Evolutionary conservation across 2,888 invertebrate species (phyloP), one percentile per base, ranked within the genome.

Genomic region (Colletes collaris): DNA sequence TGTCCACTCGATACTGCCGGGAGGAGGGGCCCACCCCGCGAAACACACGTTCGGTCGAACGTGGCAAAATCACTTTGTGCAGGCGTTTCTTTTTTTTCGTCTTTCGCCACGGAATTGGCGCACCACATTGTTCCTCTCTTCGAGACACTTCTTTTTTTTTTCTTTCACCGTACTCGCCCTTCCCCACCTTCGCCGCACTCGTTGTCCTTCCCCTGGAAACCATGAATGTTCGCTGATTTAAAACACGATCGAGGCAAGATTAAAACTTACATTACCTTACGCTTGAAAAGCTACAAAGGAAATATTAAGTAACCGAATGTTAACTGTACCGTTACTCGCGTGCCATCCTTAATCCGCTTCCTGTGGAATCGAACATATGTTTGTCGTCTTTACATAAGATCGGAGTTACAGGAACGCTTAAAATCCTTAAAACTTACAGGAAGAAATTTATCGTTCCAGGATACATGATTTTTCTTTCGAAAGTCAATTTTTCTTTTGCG

Each of bases 41-140:
- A 74, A 68, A 76, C 64, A 16, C 49, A 62, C 46, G 56, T 62
- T 74, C 66, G 75, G 83, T 83, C 76, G 82, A 83, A 82, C 70
- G n/a, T 83, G 52, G 62, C 68, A 50, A 68, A 75, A 77, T 84
- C 53, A 40, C 52, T 46, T 16, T 58, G 66, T 59, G 16, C 2
- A 27, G 11, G 11, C 55, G 4, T 66, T 66, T 40, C 2, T 8
- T 27, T 2, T 16, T 27, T 27, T 27, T 27, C 2, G 0, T 27
- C 27, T 27, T 27, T 27, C 5, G 4, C 19, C 11, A 7, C 10
- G 7, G 2, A 71, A 64, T 77, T 72, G 35, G 55, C 58, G 11
- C 56, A 7, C 27, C n/a, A 11, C 52, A 49, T 35, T 68, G 52
- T 65, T 16, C 60, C 63, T 55, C 72, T 58, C 27, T 16, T 13